Evolutionary conservation across 2,113 vertebrate species (phyloP).

Genomic region (Fulica atra): DNA sequence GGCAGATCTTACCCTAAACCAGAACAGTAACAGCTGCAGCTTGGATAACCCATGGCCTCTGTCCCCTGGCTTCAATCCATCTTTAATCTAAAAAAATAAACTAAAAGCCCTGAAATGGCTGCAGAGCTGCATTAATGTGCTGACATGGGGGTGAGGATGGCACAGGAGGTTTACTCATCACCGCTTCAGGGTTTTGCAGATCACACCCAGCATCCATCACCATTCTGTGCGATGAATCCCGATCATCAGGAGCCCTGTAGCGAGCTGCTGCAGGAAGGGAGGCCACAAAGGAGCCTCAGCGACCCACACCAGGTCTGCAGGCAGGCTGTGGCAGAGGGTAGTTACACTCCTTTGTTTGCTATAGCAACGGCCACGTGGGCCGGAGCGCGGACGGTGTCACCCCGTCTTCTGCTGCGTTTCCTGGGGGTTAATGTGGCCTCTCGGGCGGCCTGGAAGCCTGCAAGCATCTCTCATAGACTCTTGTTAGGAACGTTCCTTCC

Average conservation of each 20-base stretch:
- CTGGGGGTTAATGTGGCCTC: neutral
- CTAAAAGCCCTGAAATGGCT: neutral
- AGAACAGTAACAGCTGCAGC: neutral
- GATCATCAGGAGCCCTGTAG: neutral
- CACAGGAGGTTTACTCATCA: neutral
- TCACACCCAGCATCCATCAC: neutral
- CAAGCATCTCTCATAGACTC: neutral
- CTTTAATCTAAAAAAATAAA: neutral
- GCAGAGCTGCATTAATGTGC: too few relatives aligned
- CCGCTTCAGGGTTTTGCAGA: neutral
- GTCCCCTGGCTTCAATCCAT: neutral
- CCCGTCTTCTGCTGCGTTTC: neutral
- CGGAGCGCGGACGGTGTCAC: neutral
- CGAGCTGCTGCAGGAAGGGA: neutral
- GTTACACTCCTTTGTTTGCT: neutral
- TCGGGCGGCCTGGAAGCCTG: neutral
- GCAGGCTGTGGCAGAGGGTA: neutral
- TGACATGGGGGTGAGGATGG: neutral
- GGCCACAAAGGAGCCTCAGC: neutral
- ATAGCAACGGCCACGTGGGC: neutral
- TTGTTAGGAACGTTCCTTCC: neutral
- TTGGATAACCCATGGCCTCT: accelerated
- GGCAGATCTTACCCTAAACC: too few relatives aligned
- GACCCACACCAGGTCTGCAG: neutral
- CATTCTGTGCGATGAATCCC: neutral